Evolutionary conservation across 2,888 invertebrate species (phyloP), one percentile per base, ranked within the genome.

Genomic region (Autographa pulchrina): DNA sequence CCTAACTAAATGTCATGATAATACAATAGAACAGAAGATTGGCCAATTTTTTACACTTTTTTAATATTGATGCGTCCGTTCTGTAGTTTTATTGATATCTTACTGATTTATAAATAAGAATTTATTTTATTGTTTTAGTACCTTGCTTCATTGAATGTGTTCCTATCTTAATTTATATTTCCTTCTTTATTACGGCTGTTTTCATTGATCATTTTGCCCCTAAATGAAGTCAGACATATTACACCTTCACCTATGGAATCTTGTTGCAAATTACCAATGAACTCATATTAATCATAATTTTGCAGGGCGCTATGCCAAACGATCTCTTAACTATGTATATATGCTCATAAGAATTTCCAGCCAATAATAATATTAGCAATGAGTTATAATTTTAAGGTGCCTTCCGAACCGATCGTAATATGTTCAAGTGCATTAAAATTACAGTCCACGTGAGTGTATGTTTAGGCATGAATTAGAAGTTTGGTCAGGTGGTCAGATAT

Each of bases 291-390:
- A 14, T 77, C 68, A 63, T 58, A 67, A 69, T 64, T 77, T 65
- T 59, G 18, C 38, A 61, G 65, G 74, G 77, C 74, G 60, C 32
- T 16, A 54, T 74, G 77, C 77, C 78, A 77, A 65, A 61, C 65
- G 70, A 66, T 43, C 54, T 31, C 48, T 14, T 48, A 48, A 48
- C 48, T 61, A 61, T 65, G 43, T 59, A 56, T 54, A 54, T 56
- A 62, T 35, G n/a, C 54, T 67, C 25, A 68, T 52, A 60, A 61
- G 56, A 54, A 60, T 67, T 67, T 76, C 67, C 73, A 73, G 70
- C 73, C 68, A 73, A 61, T 62, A 70, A 73, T 79, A 72, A 64
- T 68, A 62, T 66, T 70, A 25, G 68, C 70, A 79, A 71, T 68
- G 56, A 67, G 73, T 66, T 70, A 54, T 65, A 78, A 68, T 69